phyloP scores from a whole-genome alignment of 2,113 vertebrate species.

The Semnornis frantzii region DNA sequence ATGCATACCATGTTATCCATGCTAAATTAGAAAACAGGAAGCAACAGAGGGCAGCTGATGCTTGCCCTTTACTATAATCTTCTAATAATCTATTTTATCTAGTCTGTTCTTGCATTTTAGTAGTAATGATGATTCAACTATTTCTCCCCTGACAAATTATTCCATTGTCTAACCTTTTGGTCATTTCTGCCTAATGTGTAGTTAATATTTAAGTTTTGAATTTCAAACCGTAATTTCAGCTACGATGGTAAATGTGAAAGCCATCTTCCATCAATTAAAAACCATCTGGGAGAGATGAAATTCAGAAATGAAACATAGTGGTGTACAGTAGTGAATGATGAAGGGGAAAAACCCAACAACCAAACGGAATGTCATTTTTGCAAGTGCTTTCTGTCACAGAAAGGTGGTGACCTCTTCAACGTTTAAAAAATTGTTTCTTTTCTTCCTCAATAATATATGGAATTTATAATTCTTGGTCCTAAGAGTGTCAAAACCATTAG shows the following conservation, averaged over 20 bases:
- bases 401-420: background rate
- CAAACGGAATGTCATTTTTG: background rate
- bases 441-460: background rate
- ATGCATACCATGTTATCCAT: background rate
- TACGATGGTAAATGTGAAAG: conserved; percentile 48
- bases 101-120: conserved; percentile 3
- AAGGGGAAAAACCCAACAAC: background rate
- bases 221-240: conserved; percentile 51
- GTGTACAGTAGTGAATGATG: background rate
- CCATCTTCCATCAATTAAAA: conserved; percentile 58
- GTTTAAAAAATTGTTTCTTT: background rate
- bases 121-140: conserved; percentile 20
- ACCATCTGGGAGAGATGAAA: conserved; percentile 29
- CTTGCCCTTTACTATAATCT: conserved; percentile 31
- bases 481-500: background rate
- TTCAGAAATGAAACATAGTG: conserved; percentile 21
- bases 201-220: conserved; percentile 68
- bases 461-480: background rate
- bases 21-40: conserved; percentile 16
- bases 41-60: conserved; percentile 9
- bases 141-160: conserved; percentile 55
- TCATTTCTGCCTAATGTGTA: conserved; percentile 56
- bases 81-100: conserved; percentile 39
- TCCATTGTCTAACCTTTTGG: conserved; percentile 58
- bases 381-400: background rate